Conservation (phyloP, 2,797 vertebrate genomes). For the Euphonia xanthogaster region DNA sequence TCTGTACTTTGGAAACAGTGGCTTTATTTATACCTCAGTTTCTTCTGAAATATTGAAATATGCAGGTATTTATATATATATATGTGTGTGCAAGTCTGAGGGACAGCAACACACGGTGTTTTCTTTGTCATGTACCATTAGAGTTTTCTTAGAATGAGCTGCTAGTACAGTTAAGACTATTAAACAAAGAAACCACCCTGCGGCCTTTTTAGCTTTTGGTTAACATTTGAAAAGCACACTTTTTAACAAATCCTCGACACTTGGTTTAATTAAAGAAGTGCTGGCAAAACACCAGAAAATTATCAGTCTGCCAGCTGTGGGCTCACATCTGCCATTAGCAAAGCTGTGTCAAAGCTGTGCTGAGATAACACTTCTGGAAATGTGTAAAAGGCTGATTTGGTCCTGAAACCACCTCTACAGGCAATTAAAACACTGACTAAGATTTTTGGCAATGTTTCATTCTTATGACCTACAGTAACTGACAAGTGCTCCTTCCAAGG, state of each 20-base stretch:
- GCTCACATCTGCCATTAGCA: neutral
- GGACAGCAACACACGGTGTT: neutral
- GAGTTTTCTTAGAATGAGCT: neutral
- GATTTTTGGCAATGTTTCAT: neutral
- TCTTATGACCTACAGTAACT: neutral
- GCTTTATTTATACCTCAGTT: neutral
- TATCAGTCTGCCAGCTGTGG: neutral
- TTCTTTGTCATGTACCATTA: neutral
- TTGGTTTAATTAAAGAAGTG: neutral
- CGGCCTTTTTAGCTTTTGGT: neutral
- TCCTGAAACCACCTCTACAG: neutral
- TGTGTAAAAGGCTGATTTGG: neutral
- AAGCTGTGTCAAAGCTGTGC: neutral
- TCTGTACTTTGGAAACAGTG: neutral
- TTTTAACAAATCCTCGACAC: neutral
- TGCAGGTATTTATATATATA: neutral
- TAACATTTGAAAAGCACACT: neutral
- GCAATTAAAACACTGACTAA: conserved; percentile 29
- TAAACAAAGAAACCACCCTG: neutral
- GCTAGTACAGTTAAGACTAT: neutral
- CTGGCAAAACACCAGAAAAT: neutral
- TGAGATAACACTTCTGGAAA: conserved; percentile 1
- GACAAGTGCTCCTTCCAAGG: neutral
- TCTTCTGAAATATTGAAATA: neutral
- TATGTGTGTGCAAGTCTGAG: neutral